Evolutionary conservation across 2,797 vertebrate species (phyloP), one percentile per base, ranked within the genome.

Genomic region (Ceryle rudis): DNA sequence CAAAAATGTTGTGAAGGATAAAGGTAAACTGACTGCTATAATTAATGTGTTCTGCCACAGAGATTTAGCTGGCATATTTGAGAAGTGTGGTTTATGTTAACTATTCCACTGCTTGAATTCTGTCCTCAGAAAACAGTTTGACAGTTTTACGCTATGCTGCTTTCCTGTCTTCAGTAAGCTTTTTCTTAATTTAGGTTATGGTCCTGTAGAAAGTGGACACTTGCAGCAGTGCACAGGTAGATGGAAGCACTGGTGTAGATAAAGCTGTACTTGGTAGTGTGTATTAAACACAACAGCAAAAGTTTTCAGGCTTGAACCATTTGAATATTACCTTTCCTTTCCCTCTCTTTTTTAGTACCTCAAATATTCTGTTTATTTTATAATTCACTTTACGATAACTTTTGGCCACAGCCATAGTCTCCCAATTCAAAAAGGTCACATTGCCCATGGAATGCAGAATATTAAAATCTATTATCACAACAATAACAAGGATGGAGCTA

Each of bases 1-100:
- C 99, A 99, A 98, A 99, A 99, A 99, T 98, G 98, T 99, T 99
- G 98, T 98, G 98, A 99, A 98, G 98, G 98, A 99, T 98, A 98
- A 99, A 98, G 98, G 99, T 99, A 98, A 98, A 98, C 98, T 98
- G 98, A 99, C 98, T 98, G 98, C 98, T 98, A 98, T 99, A 99
- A 99, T 99, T 99, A 99, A 99, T 99, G 98, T 98, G 98, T 98
- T 99, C 98, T 99, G 99, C 99, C 98, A 99, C 98, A 98, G 98
- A 99, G 98, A 99, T 99, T 99, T 99, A 98, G 98, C 98, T 97
- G 98, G 98, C 98, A 98, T 97, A 98, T 99, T 99, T 98, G 97
- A 96, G 97, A 98, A 98, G 98, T 98, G 97, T 97, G 97, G 96
- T 97, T 98, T 98, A 95, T 98, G 98, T 99, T 99, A 99, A 99